Base-by-base conservation (phyloP, 2,888 invertebrate genomes). In the Ischnura elegans region DNA sequence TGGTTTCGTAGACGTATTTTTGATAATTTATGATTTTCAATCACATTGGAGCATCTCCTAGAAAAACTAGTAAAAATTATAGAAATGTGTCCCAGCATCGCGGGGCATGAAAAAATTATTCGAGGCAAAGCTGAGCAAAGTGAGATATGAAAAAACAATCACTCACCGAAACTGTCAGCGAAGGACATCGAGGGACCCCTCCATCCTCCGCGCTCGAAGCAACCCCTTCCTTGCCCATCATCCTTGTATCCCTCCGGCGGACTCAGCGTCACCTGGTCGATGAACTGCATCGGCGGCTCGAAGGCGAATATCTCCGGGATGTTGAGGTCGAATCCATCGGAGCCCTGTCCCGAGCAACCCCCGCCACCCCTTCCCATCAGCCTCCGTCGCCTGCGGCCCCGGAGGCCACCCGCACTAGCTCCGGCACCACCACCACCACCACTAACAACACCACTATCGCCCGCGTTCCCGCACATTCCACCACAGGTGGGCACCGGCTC, bases 241-340 rank as follows among this genome's bases (percentile, higher is more conserved):
- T 98, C 98, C 96, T 98, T 98, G 96, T 98, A 98, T 19, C 98
- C 98, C 95, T 98, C 98, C 21, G 98, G 98, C 45, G 98, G 98
- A 95, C 98, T 98, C 94, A 98, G 97, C 6, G 98, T 98, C 85
- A 98, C 98, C 94, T 98, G 97, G 95, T 98, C 98, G 94, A 97
- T 97, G 95, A 97, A 97, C 96, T 98, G 98, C 95, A 97, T 97
- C 76, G 97, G 97, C 61, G 97, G 97, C 94, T 97, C 97, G 96
- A 97, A 98, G 95, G 95, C 95, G 93, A 94, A 95, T 94, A 94
- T 94, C 94, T 94, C 95, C 94, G 94, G 94, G 94, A 94, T 94
- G 94, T 93, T 95, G 94, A 95, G 95, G 94, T 95, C 95, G 94
- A 94, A 95, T 93, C 94, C 94, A 93, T 94, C 94, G 94, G 93